These are phyloP conservation scores for Pseudochromis fuscus DNA, from an alignment of 2,797 vertebrate species.

Conservation along the genomic window DNA sequence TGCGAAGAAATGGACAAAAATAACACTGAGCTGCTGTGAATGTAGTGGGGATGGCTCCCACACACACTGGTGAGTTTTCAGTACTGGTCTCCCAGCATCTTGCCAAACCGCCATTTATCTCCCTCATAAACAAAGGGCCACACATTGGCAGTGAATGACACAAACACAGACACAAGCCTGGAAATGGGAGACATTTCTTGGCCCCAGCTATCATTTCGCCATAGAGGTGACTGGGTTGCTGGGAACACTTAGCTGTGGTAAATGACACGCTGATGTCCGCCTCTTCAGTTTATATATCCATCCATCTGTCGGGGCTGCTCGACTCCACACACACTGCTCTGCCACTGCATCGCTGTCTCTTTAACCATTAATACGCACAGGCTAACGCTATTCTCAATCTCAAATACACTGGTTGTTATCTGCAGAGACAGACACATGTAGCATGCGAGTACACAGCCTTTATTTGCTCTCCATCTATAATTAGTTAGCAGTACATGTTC, in stretches of 20 bases:
- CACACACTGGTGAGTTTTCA: conserved; percentile 55
- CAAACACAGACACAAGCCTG: conserved; percentile 34
- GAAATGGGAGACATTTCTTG: conserved; percentile 48
- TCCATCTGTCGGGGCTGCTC: conserved; percentile 12
- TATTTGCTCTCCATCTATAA: conserved; percentile 28
- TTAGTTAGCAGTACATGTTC: conserved; percentile 32
- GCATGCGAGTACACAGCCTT: not conserved
- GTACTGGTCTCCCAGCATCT: conserved; percentile 36
- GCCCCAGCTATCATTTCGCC: conserved; percentile 36
- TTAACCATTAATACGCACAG: conserved; percentile 16
- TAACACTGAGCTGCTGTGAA: conserved; percentile 47
- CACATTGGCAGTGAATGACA: conserved; percentile 60
- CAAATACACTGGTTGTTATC: not conserved
- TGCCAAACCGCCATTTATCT: conserved; percentile 59
- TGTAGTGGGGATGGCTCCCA: conserved; percentile 47
- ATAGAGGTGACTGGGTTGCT: conserved; percentile 53
- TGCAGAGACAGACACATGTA: not conserved
- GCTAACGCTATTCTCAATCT: conserved; percentile 5
- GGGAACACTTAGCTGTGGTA: conserved; percentile 37
- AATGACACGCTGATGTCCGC: conserved; percentile 35
- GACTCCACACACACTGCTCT: not conserved
- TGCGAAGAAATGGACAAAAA: conserved; percentile 42
- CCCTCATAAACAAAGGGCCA: conserved; percentile 61
- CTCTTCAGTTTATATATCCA: conserved; percentile 36
- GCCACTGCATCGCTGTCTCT: not conserved